Conservation (phyloP, 1,140 invertebrate genomes). For the Idris sp. region DNA sequence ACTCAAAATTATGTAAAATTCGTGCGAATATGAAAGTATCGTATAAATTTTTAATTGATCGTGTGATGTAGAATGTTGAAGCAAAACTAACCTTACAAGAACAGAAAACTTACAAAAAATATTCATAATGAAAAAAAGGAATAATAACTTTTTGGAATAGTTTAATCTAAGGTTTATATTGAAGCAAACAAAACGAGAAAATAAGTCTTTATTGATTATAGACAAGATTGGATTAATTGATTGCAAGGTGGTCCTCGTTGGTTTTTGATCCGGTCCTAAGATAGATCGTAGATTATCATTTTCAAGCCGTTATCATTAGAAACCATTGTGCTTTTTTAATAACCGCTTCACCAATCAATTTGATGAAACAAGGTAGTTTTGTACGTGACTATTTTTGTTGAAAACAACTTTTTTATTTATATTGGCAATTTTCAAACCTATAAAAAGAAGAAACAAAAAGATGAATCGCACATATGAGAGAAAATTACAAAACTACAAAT, state of each 20-base stretch:
- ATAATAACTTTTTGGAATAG: slow-evolving; percentile 5
- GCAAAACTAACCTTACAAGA: slow-evolving; percentile 1
- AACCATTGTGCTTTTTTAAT: slow-evolving; percentile 31
- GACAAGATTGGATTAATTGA: slow-evolving; percentile 17
- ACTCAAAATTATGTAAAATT: slow-evolving; percentile 5
- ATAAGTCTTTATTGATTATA: slow-evolving; percentile 25
- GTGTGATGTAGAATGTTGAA: slow-evolving; percentile 3
- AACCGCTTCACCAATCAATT: slow-evolving; percentile 23
- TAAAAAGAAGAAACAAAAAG: no score
- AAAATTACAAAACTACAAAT: slow-evolving; percentile 14
- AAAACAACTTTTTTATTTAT: no score
- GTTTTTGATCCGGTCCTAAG: slow-evolving; percentile 8
- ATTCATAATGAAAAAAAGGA: not conserved
- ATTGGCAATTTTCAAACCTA: no score
- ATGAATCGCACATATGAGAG: not conserved
- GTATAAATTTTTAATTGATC: slow-evolving; percentile 17
- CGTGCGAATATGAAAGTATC: slow-evolving; percentile 7
- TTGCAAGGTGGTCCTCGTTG: not conserved
- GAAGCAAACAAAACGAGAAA: slow-evolving; percentile 13
- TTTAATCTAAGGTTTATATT: slow-evolving; percentile 18
- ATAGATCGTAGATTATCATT: slow-evolving; percentile 22
- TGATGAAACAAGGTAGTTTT: slow-evolving; percentile 18
- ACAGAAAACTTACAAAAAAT: slow-evolving; percentile 1
- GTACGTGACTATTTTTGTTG: no score
- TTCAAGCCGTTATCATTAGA: slow-evolving; percentile 8